phyloP scores from a whole-genome alignment of 2,888 invertebrate species.

The Archips xylosteana region DNA sequence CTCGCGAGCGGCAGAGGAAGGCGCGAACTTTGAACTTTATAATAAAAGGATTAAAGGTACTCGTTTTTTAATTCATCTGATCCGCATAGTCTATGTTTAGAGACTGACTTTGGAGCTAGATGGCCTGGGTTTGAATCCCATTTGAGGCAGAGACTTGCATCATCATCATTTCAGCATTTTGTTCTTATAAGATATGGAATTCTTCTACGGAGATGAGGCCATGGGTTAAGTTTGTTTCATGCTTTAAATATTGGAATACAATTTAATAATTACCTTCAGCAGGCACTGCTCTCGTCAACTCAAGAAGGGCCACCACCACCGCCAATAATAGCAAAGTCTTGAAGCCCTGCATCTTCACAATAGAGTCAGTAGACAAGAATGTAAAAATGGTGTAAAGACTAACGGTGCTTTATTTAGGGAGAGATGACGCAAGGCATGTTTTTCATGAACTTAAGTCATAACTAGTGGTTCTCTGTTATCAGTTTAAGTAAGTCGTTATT shows the following conservation, averaged over 20 bases:
- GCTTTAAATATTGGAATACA: no score
- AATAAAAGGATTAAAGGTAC: no score
- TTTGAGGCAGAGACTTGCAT: no score
- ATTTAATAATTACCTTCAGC: not conserved
- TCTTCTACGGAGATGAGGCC: not conserved
- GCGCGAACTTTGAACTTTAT: no score
- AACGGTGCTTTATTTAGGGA: not conserved
- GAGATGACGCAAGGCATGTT: not conserved
- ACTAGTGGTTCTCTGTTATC: not conserved
- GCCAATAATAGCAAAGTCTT: constrained; percentile 21
- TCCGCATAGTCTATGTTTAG: no score
- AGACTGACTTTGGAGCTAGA: no score
- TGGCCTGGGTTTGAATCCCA: no score
- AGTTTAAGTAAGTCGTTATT: not conserved
- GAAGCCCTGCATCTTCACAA: constrained; percentile 32
- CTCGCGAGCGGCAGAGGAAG: no score
- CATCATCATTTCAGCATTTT: no score
- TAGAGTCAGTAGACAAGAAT: not conserved
- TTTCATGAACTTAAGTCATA: not conserved
- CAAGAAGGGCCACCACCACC: constrained; percentile 27
- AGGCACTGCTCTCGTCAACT: constrained; percentile 18
- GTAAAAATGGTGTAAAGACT: not conserved
- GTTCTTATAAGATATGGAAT: not conserved
- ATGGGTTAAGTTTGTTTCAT: no score
- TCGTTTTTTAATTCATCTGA: no score